Evolutionary conservation across 1,140 invertebrate genomes (phyloP).

Genomic region (Zaprionus ghesquierei): DNA sequence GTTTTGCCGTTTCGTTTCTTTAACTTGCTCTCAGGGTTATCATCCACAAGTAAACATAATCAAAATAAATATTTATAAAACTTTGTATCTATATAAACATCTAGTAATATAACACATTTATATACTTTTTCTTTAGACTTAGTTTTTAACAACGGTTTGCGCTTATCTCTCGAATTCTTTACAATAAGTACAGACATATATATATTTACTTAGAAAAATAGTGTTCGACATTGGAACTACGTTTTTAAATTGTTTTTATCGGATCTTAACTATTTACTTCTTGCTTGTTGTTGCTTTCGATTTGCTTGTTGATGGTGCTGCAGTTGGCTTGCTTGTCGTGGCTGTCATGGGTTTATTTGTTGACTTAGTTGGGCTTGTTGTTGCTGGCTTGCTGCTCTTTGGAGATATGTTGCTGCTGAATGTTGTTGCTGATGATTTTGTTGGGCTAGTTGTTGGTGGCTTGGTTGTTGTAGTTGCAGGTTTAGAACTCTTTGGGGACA

Average conservation of each 20-base stretch:
- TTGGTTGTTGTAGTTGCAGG: conserved; percentile 26
- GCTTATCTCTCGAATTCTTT: conserved; percentile 49
- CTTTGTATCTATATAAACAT: conserved; percentile 29
- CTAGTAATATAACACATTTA: conserved; percentile 25
- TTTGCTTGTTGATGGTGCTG: conserved; percentile 1
- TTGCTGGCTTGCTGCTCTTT: conserved; percentile 8
- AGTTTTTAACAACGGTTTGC: conserved; percentile 18
- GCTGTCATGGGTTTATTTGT: conserved; percentile 16
- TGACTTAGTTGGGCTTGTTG: conserved; percentile 10
- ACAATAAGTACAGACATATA: conserved; percentile 12
- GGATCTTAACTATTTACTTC: conserved; percentile 26
- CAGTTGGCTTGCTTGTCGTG: conserved; percentile 7
- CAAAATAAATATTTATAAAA: conserved; percentile 44
- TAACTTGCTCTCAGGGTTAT: background rate
- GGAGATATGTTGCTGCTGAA: conserved; percentile 1
- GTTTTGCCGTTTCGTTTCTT: background rate
- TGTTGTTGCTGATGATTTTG: conserved; percentile 22
- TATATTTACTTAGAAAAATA: conserved; percentile 71
- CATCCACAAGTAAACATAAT: conserved; percentile 27
- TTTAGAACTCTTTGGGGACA: conserved; percentile 31
- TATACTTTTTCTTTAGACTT: conserved; percentile 9
- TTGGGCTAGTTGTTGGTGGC: conserved; percentile 35
- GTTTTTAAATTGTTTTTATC: conserved; percentile 12
- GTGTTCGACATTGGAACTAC: conserved; percentile 49
- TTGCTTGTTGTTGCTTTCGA: conserved; percentile 35